phyloP scores from a whole-genome alignment of 2,888 invertebrate species.

The Mesochorus sp. region DNA sequence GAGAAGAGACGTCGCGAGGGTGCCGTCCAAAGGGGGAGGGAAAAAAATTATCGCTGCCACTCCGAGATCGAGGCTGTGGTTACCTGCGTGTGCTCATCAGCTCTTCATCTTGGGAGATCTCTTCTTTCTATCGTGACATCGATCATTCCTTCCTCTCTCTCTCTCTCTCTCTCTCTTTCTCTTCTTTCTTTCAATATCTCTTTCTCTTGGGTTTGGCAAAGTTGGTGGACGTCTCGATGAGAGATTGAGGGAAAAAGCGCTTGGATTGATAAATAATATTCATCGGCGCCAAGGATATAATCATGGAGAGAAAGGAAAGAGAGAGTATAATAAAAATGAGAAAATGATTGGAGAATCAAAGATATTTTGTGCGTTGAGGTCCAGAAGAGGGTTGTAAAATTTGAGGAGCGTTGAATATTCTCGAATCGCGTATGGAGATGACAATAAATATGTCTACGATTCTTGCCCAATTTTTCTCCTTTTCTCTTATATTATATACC shows the following conservation, averaged over 20 bases:
- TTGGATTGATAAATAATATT: constrained; percentile 62
- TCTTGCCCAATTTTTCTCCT: constrained; percentile 19
- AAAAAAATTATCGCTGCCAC: not conserved
- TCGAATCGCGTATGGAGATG: constrained; percentile 76
- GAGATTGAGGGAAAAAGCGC: constrained; percentile 61
- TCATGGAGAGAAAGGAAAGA: not conserved
- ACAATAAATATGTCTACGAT: constrained; percentile 78
- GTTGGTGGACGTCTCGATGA: not conserved
- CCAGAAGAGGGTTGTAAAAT: constrained; percentile 49
- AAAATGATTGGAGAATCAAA: not conserved
- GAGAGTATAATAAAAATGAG: not conserved
- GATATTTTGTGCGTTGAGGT: constrained; percentile 33
- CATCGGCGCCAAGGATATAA: constrained; percentile 63
- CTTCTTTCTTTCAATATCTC: constrained; percentile 57
- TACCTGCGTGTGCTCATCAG: not conserved
- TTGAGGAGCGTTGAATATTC: constrained; percentile 55
- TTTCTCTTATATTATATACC: constrained; percentile 72
- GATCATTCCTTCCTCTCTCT: constrained; percentile 69
- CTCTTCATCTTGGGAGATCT: constrained; percentile 29
- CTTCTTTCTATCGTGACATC: constrained; percentile 68
- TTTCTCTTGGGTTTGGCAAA: constrained; percentile 4
- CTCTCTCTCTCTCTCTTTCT: constrained; percentile 12
- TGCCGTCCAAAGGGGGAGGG: not conserved
- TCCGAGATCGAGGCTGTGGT: no score
- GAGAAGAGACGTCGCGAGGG: not conserved